Conservation (phyloP, 2,888 invertebrate genomes). For the Brenthis ino region DNA sequence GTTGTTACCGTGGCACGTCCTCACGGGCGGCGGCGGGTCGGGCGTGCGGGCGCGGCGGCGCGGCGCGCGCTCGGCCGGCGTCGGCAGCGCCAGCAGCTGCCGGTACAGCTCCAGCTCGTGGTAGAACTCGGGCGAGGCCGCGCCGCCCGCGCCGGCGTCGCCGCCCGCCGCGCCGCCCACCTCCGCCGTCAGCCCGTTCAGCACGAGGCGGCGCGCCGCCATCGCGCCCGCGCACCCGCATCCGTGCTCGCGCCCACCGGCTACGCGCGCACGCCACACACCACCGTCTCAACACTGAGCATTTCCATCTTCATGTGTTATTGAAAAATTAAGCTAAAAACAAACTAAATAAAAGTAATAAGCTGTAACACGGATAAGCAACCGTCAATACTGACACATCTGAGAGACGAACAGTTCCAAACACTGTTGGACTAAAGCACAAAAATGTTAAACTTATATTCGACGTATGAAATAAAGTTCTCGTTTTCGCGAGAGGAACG, state of each 20-base stretch:
- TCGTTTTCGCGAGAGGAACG: too few species aligned
- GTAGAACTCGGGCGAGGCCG: constrained; percentile 64
- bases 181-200: constrained; percentile 75
- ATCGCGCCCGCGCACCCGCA: constrained; percentile 86
- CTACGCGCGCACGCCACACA: constrained; percentile 51
- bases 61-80: constrained; percentile 21
- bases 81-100: constrained; percentile 63
- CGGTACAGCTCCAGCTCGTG: constrained; percentile 75
- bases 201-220: constrained; percentile 89
- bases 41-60: constrained; percentile 42
- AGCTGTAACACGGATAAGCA: too few species aligned
- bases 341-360: too few species aligned
- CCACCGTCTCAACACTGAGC: not conserved
- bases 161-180: constrained; percentile 47
- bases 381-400: too few species aligned
- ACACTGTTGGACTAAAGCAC: too few species aligned
- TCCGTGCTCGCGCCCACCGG: constrained; percentile 86
- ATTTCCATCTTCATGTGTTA: not conserved
- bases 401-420: too few species aligned
- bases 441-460: too few species aligned
- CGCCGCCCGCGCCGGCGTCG: constrained; percentile 36
- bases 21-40: constrained; percentile 40
- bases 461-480: too few species aligned
- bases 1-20: constrained; percentile 3
- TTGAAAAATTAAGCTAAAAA: too few species aligned